Conservation (phyloP, 2,797 vertebrate species). For the Macropodus opercularis region DNA sequence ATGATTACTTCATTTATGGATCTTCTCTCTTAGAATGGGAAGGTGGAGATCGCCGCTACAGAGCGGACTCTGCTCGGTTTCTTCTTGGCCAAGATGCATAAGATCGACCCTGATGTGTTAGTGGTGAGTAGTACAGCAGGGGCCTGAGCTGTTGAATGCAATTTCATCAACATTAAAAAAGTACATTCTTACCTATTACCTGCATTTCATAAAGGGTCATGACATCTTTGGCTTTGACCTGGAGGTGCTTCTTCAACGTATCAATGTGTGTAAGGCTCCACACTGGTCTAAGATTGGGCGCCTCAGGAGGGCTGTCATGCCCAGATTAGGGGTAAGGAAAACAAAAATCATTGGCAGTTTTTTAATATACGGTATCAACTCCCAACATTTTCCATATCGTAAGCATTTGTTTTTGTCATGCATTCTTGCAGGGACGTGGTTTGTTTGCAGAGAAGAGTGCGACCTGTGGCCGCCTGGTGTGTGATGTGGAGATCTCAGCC, state of each 20-base stretch:
- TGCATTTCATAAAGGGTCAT: conserved; percentile 73
- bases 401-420: background rate
- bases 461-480: conserved; percentile 95
- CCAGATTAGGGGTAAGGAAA: conserved; percentile 91
- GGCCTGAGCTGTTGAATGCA: background rate
- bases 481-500: conserved; percentile 95
- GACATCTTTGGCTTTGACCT: conserved; percentile 99
- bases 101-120: conserved; percentile 95
- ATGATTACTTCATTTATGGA: background rate
- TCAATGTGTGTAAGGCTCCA: conserved; percentile 91
- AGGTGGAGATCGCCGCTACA: conserved; percentile 91
- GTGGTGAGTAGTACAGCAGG: conserved; percentile 89
- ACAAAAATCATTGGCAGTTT: background rate
- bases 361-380: background rate
- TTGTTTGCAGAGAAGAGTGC: conserved; percentile 95
- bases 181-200: background rate
- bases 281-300: conserved; percentile 98
- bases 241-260: conserved; percentile 95
- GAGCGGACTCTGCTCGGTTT: conserved; percentile 95
- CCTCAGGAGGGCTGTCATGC: conserved; percentile 92
- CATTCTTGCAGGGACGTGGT: conserved; percentile 85
- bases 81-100: conserved; percentile 97
- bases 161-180: background rate
- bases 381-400: background rate
- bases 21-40: conserved; percentile 84